A percentile compares a stretch with the other conserved stretches of the same genome.
These are phyloP conservation scores for Isichthys henryi DNA, from an alignment of 2,113 vertebrate genomes.

Conservation along the genomic window DNA sequence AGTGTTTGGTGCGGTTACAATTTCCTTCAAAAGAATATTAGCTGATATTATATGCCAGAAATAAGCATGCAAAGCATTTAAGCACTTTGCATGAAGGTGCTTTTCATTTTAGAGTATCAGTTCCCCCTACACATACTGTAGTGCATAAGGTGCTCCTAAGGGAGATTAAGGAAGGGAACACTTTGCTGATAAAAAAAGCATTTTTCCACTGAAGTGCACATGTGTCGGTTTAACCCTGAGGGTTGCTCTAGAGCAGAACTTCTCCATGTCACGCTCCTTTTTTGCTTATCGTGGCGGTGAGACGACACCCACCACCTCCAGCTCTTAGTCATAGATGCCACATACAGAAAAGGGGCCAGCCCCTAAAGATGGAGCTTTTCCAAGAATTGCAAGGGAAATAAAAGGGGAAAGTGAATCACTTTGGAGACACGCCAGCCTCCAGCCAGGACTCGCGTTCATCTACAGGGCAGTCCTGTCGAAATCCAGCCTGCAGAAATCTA, in stretches of 20 bases:
- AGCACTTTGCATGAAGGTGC: not conserved
- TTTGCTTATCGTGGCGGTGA: not conserved
- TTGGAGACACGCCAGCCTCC: not conserved
- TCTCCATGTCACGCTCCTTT: not conserved
- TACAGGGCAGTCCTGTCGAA: not conserved
- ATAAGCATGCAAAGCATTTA: not conserved
- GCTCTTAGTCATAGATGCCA: slow-evolving; percentile 20
- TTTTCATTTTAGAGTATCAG: slow-evolving; percentile 3
- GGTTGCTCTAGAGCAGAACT: not conserved
- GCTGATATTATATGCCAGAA: not conserved
- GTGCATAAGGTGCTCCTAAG: not conserved
- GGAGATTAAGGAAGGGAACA: not conserved
- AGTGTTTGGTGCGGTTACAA: not conserved
- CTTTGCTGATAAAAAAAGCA: not conserved
- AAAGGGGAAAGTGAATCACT: slow-evolving; percentile 16
- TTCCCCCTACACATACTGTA: slow-evolving; percentile 19
- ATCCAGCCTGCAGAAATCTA: not conserved
- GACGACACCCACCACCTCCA: slow-evolving; percentile 12
- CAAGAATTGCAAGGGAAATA: not conserved
- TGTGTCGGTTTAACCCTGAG: not conserved
- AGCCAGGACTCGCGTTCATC: not conserved
- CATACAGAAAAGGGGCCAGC: not conserved
- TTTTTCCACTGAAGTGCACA: slow-evolving; percentile 19
- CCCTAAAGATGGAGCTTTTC: not conserved
- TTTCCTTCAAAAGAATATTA: not conserved